Base-by-base conservation (phyloP, 2,797 vertebrate species). In the Dermochelys coriacea region DNA sequence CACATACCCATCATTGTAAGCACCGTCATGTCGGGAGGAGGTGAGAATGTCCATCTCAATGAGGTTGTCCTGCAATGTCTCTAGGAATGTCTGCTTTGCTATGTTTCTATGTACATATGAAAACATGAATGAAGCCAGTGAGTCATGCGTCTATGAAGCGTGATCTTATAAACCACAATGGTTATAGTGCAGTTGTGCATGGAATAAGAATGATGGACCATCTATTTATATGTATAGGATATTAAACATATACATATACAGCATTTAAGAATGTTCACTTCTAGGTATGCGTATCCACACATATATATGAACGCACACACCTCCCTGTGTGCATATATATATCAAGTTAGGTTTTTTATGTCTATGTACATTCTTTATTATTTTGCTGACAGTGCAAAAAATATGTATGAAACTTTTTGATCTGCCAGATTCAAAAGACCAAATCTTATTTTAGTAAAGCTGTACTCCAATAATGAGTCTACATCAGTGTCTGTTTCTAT, bases 21-120 rank as follows among this genome's bases (percentile, higher is more conserved):
- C 98, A 98, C 99, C 99, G 95, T 99, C 99, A 93, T 98, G 99
- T 98, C 98, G 98, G 97, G 99, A 99, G 96, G 99, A 98, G 98
- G 99, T 99, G 99, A 99, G 99, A 98, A 99, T 99, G 99, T 99
- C 99, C 99, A 99, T 99, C 99, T 99, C 99, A 99, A 99, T 99
- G 98, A 99, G 98, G 99, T 99, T 99, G 99, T 99, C 99, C 99
- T 99, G 99, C 98, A 99, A 99, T 99, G 99, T 99, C 99, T 99
- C 99, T 99, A 99, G 99, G 99, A 99, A 99, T 99, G 99, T 98
- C 99, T 99, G 99, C 99, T 99, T 99, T 99, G 99, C 99, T 99
- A 99, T 99, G 98, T 99, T 99, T 99, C 99, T 99, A 99, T 98
- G 98, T 98, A 99, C 98, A 99, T 98, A 99, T 99, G 99, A 99